Conservation (phyloP, 2,113 vertebrate genomes). For the Trichechus manatus region DNA sequence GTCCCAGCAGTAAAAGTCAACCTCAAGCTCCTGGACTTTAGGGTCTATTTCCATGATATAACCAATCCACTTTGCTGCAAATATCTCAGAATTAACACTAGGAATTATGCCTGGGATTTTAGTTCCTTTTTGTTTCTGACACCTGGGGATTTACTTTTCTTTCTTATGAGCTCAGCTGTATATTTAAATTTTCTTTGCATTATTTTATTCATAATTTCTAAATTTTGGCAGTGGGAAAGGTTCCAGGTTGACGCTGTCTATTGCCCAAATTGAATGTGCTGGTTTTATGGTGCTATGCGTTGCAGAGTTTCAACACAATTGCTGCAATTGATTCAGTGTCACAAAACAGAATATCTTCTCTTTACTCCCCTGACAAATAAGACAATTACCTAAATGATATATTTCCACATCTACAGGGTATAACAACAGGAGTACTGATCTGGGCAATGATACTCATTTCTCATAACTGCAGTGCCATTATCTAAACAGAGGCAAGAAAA, state of each 20-base stretch:
- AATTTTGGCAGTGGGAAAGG: not conserved
- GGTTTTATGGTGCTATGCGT: not conserved
- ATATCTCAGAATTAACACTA: not conserved
- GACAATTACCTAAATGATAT: constrained; percentile 53
- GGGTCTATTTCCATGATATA: not conserved
- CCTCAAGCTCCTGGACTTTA: not conserved
- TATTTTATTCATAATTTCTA: constrained; percentile 21
- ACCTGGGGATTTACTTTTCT: not conserved
- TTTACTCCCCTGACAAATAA: constrained; percentile 53
- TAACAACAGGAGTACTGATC: not conserved
- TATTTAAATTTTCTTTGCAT: not conserved
- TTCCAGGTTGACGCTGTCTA: not conserved
- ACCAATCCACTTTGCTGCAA: not conserved
- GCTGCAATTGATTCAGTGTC: constrained; percentile 18
- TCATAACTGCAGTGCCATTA: not conserved
- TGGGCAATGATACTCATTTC: not conserved
- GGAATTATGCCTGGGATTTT: not conserved
- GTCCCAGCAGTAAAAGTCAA: not conserved
- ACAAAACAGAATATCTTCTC: constrained; percentile 18
- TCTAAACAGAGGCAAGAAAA: not conserved
- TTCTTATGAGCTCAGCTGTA: not conserved
- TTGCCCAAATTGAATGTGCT: not conserved
- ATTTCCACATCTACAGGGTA: not conserved
- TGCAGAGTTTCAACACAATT: not conserved
- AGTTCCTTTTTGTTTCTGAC: not conserved